A percentile compares a stretch with the other conserved stretches of the same genome.
Evolutionary conservation across 2,113 vertebrate genomes (phyloP).

Genomic region (Cavia porcellus): DNA sequence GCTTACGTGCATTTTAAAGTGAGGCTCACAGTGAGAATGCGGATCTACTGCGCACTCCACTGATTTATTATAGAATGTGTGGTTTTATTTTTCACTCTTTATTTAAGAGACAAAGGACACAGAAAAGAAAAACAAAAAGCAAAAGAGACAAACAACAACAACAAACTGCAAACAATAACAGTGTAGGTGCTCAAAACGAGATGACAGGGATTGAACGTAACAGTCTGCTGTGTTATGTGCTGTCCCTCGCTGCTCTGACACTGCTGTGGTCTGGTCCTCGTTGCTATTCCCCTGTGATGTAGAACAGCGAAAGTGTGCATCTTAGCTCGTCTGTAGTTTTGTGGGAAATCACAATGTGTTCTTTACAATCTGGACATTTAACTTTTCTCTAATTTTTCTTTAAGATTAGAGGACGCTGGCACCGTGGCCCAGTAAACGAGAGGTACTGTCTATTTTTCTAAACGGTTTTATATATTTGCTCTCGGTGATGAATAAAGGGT

Average conservation of each 20-base stretch:
- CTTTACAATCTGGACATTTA: neutral
- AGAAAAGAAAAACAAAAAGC: too few species aligned
- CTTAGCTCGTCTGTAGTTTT: neutral
- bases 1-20: neutral
- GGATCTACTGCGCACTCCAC: neutral
- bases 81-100: neutral
- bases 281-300: neutral
- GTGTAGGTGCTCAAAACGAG: too few species aligned
- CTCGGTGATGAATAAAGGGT: neutral
- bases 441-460: conserved; percentile 85
- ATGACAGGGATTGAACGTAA: too few species aligned
- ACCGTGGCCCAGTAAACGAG: conserved; percentile 70
- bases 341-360: conserved; percentile 9
- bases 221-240: too few species aligned
- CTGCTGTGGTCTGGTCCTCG: neutral
- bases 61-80: neutral
- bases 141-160: too few species aligned
- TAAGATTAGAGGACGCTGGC: conserved; percentile 87
- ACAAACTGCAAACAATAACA: too few species aligned
- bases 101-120: too few species aligned
- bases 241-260: neutral
- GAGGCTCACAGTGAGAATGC: neutral
- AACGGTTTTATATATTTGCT: conserved; percentile 10
- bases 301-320: neutral
- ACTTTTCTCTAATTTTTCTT: conserved; percentile 83